Evolutionary conservation across 1,140 invertebrate genomes (phyloP).

Genomic region (Glossosoma conforme): DNA sequence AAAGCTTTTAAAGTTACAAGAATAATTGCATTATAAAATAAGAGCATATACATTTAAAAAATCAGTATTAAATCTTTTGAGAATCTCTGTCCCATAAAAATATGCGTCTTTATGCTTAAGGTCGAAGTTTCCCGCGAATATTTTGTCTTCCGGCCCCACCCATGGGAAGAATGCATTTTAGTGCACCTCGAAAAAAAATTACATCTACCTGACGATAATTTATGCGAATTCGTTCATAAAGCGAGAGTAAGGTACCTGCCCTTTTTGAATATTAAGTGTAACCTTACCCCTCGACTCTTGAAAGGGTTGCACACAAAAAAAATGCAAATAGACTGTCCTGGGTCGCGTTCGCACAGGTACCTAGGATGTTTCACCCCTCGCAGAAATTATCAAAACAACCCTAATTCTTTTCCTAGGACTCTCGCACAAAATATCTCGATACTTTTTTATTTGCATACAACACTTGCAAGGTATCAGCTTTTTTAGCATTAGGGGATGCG

Average conservation of each 20-base stretch:
- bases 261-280: slow-evolving; percentile 53
- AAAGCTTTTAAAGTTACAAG: too few species aligned
- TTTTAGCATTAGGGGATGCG: slow-evolving; percentile 25
- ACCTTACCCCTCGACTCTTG: slow-evolving; percentile 52
- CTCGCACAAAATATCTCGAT: slow-evolving; percentile 6
- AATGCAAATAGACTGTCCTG: slow-evolving; percentile 32
- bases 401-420: too few species aligned
- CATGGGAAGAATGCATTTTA: slow-evolving; percentile 23
- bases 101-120: slow-evolving; percentile 34
- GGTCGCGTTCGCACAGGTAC: slow-evolving; percentile 16
- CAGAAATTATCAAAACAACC: slow-evolving; percentile 21
- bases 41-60: too few species aligned
- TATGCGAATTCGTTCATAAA: slow-evolving; percentile 54
- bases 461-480: slow-evolving; percentile 24
- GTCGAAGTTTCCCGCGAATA: slow-evolving; percentile 26
- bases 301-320: slow-evolving; percentile 48
- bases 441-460: slow-evolving; percentile 30
- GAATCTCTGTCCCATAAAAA: too few species aligned
- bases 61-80: too few species aligned
- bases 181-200: slow-evolving; percentile 29
- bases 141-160: slow-evolving; percentile 26
- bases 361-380: slow-evolving; percentile 12
- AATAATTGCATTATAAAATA: too few species aligned
- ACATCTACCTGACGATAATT: slow-evolving; percentile 55
- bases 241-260: slow-evolving; percentile 53